Conservation (phyloP, 2,888 invertebrate species). For the Congeria kusceri region DNA sequence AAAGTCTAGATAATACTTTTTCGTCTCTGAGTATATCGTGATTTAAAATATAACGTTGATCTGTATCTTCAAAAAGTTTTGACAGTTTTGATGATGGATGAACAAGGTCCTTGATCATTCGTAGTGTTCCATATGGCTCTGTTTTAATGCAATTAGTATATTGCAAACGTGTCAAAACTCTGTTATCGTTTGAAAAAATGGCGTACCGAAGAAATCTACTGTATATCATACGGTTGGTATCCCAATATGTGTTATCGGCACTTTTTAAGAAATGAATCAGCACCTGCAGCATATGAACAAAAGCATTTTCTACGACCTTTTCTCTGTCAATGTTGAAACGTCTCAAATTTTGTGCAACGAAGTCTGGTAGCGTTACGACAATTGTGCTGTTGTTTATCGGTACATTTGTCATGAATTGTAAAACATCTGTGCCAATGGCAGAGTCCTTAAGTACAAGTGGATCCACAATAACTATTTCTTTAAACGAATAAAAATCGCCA, state of each 20-base stretch:
- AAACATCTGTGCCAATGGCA: too few relatives aligned
- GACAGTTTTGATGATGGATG: too few relatives aligned
- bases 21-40: slow-evolving; percentile 20
- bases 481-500: slow-evolving; percentile 26
- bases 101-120: slow-evolving; percentile 61
- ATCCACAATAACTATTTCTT: slow-evolving; percentile 52
- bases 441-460: too few relatives aligned
- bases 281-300: too few relatives aligned
- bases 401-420: too few relatives aligned
- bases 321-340: too few relatives aligned
- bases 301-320: too few relatives aligned
- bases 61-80: slow-evolving; percentile 64
- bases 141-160: slow-evolving; percentile 68
- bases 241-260: slow-evolving; percentile 8
- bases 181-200: neutral
- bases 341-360: too few relatives aligned
- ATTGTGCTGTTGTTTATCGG: too few relatives aligned
- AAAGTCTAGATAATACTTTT: slow-evolving; percentile 31
- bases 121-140: slow-evolving; percentile 66
- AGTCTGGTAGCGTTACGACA: too few relatives aligned
- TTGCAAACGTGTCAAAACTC: slow-evolving; percentile 9
- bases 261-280: slow-evolving; percentile 3
- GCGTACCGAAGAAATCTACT: neutral
- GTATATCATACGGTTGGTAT: neutral
- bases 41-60: slow-evolving; percentile 73